These are phyloP conservation scores for Sander lucioperca DNA, from an alignment of 2,113 vertebrate species.

Conservation along the genomic window DNA sequence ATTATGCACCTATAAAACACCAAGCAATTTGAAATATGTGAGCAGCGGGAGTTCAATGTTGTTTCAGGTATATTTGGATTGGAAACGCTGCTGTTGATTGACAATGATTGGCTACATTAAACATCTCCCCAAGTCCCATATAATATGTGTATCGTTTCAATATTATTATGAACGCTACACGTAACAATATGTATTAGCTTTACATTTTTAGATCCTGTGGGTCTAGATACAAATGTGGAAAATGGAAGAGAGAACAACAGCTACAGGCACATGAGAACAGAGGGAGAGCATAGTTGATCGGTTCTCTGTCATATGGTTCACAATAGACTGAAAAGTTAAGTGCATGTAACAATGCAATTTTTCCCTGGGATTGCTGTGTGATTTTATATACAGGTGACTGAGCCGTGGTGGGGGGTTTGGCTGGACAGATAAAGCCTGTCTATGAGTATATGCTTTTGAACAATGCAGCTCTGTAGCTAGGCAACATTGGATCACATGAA, in stretches of 20 bases:
- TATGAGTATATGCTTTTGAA: conserved; percentile 7
- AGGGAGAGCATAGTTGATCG: background rate
- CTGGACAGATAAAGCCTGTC: background rate
- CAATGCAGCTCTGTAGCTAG: conserved; percentile 33
- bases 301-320: background rate
- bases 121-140: background rate
- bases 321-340: background rate
- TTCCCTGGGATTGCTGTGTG: background rate
- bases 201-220: background rate
- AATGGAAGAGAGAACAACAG: background rate
- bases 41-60: conserved; percentile 14
- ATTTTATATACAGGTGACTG: background rate
- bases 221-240: background rate
- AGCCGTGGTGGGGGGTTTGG: background rate
- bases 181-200: background rate
- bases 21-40: conserved; percentile 3
- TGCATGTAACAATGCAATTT: background rate
- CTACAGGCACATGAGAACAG: background rate
- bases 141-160: background rate
- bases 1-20: conserved; percentile 9
- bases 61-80: background rate
- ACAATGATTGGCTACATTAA: background rate
- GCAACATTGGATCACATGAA: conserved; percentile 3
- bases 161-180: background rate
- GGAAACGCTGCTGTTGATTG: background rate